These are phyloP conservation scores for Mystacides longicornis DNA, from an alignment of 2,888 invertebrate species.

Conservation along the genomic window DNA sequence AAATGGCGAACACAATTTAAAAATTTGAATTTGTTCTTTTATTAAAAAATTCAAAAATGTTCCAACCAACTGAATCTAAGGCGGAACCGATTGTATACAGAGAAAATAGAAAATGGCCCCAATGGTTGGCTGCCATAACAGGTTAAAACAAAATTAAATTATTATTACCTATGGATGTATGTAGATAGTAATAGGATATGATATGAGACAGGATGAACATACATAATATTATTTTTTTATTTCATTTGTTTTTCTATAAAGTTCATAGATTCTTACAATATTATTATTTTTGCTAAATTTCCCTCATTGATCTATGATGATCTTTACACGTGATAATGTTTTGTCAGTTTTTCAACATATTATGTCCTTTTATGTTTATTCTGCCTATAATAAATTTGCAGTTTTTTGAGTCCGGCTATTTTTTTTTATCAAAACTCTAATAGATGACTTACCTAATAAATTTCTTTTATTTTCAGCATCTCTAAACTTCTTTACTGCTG, in stretches of 20 bases:
- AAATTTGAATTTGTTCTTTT: background rate
- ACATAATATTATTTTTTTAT: background rate
- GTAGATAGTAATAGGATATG: too few species aligned
- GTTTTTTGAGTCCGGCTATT: too few species aligned
- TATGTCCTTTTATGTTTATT: too few species aligned
- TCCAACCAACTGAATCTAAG: background rate
- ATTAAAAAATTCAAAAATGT: background rate
- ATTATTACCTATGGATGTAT: background rate
- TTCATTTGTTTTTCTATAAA: background rate
- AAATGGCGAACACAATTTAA: background rate
- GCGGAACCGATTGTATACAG: background rate
- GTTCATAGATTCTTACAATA: background rate
- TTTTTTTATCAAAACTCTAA: too few species aligned
- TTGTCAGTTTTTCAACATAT: too few species aligned
- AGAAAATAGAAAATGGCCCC: constrained; percentile 33
- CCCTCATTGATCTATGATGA: too few species aligned
- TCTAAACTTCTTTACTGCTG: constrained; percentile 26
- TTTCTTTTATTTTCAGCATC: constrained; percentile 23
- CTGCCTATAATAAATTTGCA: too few species aligned
- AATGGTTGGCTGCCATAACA: constrained; percentile 35
- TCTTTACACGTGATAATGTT: too few species aligned
- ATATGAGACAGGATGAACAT: too few species aligned
- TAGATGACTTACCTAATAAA: too few species aligned
- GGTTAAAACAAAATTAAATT: constrained; percentile 26
- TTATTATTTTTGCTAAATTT: too few species aligned